Conservation (phyloP, 2,113 vertebrate species). For the Lepidothrix coronata region DNA sequence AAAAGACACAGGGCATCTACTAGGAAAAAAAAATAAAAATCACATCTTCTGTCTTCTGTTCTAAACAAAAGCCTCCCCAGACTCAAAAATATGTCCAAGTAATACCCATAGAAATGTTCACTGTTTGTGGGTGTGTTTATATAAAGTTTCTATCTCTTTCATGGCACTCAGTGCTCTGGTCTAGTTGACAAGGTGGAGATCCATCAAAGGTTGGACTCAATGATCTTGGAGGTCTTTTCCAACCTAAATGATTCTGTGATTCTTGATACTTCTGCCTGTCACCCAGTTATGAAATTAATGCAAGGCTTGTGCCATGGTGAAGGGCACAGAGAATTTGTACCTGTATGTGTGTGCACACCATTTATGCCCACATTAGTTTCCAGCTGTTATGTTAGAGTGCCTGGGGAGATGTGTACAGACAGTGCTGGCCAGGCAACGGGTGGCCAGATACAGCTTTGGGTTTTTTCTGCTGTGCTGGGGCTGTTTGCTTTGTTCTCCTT, state of each 20-base stretch:
- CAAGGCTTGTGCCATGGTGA: rapidly evolving
- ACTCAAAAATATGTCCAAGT: neutral
- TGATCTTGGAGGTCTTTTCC: neutral
- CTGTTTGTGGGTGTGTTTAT: neutral
- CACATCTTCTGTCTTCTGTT: neutral
- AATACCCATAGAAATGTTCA: neutral
- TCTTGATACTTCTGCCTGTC: neutral
- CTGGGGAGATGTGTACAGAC: neutral
- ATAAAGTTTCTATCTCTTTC: neutral
- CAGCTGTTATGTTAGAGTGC: neutral
- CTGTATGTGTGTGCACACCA: rapidly evolving
- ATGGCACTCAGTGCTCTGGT: neutral
- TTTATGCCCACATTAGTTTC: neutral
- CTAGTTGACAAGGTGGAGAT: neutral
- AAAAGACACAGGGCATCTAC: neutral
- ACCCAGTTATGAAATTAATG: neutral
- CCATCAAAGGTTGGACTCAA: neutral
- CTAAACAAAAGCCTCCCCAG: neutral
- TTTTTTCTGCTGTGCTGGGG: neutral
- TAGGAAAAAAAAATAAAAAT: neutral
- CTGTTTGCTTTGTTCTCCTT: neutral
- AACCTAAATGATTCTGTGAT: neutral
- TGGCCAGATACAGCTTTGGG: neutral
- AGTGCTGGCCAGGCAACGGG: neutral
- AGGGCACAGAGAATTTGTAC: neutral